Evolutionary conservation across 2,797 vertebrate genomes (phyloP).

Genomic region (Vespertilio murinus): DNA sequence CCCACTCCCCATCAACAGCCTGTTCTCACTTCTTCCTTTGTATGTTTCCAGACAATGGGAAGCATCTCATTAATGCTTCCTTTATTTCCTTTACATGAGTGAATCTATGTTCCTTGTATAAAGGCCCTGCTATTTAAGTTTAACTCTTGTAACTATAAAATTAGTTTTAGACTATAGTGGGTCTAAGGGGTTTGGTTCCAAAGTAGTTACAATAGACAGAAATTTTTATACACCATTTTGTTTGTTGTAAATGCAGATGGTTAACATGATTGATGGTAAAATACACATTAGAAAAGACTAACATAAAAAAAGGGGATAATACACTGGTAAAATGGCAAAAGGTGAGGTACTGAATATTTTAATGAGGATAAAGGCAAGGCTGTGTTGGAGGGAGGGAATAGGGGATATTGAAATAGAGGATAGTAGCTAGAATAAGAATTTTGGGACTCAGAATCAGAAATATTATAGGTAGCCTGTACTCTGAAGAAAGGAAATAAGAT

Average conservation of each 20-base stretch:
- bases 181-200: not conserved
- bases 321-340: not conserved
- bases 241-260: too few species aligned
- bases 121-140: not conserved
- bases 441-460: not conserved
- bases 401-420: not conserved
- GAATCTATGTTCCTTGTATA: not conserved
- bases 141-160: not conserved
- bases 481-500: not conserved
- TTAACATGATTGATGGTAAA: not conserved
- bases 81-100: not conserved
- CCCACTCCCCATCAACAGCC: too few species aligned
- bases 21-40: not conserved
- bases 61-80: not conserved
- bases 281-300: not conserved
- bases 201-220: not conserved
- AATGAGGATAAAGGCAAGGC: not conserved
- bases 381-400: not conserved
- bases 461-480: not conserved
- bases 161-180: not conserved
- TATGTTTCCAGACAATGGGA: not conserved
- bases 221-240: too few species aligned
- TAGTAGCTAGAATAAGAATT: not conserved
- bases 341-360: not conserved
- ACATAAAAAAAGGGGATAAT: not conserved